phyloP scores from a whole-genome alignment of 2,113 vertebrate genomes.

The Tetraodon nigroviridis region DNA sequence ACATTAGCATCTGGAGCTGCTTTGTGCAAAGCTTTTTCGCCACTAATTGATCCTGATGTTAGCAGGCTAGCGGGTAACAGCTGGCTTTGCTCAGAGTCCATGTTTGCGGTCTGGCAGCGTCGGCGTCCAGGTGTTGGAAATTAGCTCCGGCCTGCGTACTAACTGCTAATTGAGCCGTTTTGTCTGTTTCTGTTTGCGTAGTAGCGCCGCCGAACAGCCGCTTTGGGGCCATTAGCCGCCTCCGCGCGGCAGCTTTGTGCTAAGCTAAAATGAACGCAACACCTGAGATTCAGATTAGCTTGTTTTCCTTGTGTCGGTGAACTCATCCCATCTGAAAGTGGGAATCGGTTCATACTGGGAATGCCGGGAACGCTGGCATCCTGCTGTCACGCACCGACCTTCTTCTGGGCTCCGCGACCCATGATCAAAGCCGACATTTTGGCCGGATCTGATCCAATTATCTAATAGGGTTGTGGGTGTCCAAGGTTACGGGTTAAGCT shows the following conservation, averaged over 20 bases:
- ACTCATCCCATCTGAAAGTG: too few relatives aligned
- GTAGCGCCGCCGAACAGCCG: background rate
- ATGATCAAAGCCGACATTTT: background rate
- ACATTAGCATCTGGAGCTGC: background rate
- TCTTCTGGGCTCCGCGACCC: background rate
- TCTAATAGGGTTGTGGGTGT: background rate
- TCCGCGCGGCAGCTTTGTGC: background rate
- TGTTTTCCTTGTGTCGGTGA: too few relatives aligned
- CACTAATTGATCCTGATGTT: background rate
- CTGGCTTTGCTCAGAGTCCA: background rate
- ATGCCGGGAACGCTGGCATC: too few relatives aligned
- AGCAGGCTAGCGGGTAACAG: background rate
- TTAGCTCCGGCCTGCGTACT: background rate
- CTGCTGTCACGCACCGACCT: too few relatives aligned
- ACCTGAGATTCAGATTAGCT: background rate
- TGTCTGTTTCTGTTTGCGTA: background rate
- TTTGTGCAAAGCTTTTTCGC: too few relatives aligned
- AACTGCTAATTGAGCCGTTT: background rate
- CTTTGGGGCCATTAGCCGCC: background rate
- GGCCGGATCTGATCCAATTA: background rate
- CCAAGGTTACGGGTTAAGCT: background rate
- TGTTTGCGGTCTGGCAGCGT: background rate
- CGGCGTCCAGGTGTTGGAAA: background rate
- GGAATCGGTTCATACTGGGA: too few relatives aligned
- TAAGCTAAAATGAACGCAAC: slow-evolving; percentile 12